Evolutionary conservation across 1,140 invertebrate genomes (phyloP), one percentile per base, ranked within the genome.

Genomic region (Sinella curviseta): DNA sequence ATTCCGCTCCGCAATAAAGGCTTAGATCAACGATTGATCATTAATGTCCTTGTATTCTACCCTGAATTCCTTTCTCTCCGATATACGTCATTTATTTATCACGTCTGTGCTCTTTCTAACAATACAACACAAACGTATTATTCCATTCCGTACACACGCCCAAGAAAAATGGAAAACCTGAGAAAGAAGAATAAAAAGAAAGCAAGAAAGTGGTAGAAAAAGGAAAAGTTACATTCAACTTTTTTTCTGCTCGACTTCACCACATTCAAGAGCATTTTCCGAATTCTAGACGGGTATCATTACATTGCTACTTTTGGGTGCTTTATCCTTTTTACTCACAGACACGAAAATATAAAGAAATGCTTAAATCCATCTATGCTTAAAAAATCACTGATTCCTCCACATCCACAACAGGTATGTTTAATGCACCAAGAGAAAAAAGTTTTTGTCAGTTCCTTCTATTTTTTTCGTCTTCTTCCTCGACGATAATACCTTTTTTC

Each of bases 241-340:
- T 70, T 70, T 70, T 70, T 70, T 24, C 65, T 60, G 31, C 3
- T 70, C 24, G 28, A 33, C 65, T 70, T 65, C 57, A 14, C 24
- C 57, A 14, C 57, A 65, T n/a, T 65, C 26, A 16, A 65, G 57
- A 65, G 26, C 57, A 26, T 65, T 65, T 65, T 65, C 14, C 8
- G 57, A 65, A 65, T 65, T 65, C 57, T 26, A 65, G 14, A 65
- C 57, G 57, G 14, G 57, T 65, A 65, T 65, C 57, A 65, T 65
- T 65, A 65, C 57, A 65, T 26, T n/a, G 24, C 8, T 65, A 20
- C 39, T 65, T 65, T 65, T 65, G 8, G 16, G 16, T 17, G 16
- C 39, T 48, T 48, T 48, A 12, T 48, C 39, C 39, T 20, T 12
- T 48, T 48, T 48, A 48, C 39, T 20, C 20, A 20, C 8, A 20